Evolutionary conservation across 2,888 invertebrate species (phyloP), one percentile per base, ranked within the genome.

Genomic region (Leptinotarsa haldemani): DNA sequence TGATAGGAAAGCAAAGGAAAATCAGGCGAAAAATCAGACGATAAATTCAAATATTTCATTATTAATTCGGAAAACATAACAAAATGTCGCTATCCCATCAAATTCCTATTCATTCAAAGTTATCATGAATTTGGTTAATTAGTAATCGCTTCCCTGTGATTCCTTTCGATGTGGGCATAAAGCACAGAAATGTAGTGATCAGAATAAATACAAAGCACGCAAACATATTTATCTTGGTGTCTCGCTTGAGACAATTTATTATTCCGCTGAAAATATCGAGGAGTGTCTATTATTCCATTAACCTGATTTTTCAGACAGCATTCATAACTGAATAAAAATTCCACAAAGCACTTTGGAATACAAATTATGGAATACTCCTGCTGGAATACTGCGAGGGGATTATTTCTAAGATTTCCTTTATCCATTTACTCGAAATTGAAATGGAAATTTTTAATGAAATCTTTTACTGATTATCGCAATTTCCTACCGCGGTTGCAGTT

Each of bases 241-340:
- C 64, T 53, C 67, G 70, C 80, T 75, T 16, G 40, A 40, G 71
- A 68, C 77, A 79, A 81, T 82, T 81, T 80, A 82, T 80, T 81
- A 80, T 76, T 72, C 71, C 77, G 73, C 76, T 78, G 75, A 77
- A 78, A 82, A 80, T 79, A 82, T 81, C 79, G 80, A 80, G 81
- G 81, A 82, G 82, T 80, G 83, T 82, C 83, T 81, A 80, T 82
- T 82, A 82, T 82, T 82, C 83, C 80, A 83, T 83, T 82, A 83
- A 81, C 81, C 82, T 81, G 81, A 82, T 82, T 82, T 61, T 80
- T 75, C 64, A 74, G 70, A 79, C 76, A 76, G 77, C 78, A 78
- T 77, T 79, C 80, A 80, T 80, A 80, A 78, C 72, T 75, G 80
- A 81, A 81, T 81, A 79, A 81, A 81, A 81, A 82, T 80, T 82